These are phyloP conservation scores for Biston betularia DNA, from an alignment of 2,888 invertebrate species.

Conservation along the genomic window DNA sequence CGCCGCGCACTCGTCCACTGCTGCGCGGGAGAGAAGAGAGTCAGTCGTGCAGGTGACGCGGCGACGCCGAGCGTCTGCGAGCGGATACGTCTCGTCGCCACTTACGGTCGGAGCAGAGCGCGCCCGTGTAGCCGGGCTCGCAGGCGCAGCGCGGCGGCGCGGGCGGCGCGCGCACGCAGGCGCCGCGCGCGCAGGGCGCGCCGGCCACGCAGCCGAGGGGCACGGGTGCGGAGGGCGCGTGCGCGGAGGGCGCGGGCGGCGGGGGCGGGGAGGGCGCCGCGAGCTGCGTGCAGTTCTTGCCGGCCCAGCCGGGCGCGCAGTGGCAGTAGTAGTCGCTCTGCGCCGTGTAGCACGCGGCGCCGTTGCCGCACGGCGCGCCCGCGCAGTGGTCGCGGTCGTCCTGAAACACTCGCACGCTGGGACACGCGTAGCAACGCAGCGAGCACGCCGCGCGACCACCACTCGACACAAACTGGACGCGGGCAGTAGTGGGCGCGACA, in stretches of 20 bases:
- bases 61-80: background rate
- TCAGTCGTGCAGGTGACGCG: background rate
- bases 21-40: constrained; percentile 65
- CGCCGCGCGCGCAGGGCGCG: constrained; percentile 83
- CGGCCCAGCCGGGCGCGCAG: constrained; percentile 95
- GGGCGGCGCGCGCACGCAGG: constrained; percentile 63
- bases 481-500: too few relatives aligned
- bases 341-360: constrained; percentile 94
- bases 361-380: constrained; percentile 94
- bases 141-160: constrained; percentile 53
- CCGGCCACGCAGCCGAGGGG: constrained; percentile 50
- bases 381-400: constrained; percentile 96
- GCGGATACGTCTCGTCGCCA: background rate
- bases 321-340: constrained; percentile 96
- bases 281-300: constrained; percentile 92
- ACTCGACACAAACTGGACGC: too few relatives aligned
- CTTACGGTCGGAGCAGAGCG: constrained; percentile 88
- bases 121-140: constrained; percentile 85
- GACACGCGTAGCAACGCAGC: background rate
- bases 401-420: constrained; percentile 74
- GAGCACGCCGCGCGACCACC: too few relatives aligned
- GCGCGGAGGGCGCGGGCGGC: constrained; percentile 62
- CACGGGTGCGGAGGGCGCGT: constrained; percentile 55
- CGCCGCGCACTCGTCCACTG: constrained; percentile 92
- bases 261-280: constrained; percentile 70